Conservation (phyloP, 2,113 vertebrate species). For the Eulemur macaco region DNA sequence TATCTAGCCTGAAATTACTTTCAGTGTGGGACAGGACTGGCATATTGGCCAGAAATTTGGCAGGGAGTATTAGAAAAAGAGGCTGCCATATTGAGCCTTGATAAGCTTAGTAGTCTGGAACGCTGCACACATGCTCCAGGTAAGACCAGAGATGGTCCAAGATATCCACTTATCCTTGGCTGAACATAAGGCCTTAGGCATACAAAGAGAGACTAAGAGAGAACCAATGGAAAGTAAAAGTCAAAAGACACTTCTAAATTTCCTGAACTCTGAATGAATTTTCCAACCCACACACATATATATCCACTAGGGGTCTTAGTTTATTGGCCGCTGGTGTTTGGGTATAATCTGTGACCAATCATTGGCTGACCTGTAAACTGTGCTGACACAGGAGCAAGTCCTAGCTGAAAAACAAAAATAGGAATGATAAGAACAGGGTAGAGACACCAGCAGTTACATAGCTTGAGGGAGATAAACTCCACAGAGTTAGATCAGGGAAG, state of each 20-base stretch:
- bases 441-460: background rate
- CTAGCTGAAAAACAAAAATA: background rate
- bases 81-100: background rate
- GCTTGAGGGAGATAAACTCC: background rate
- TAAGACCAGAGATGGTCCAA: background rate
- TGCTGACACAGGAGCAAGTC: background rate
- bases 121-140: background rate
- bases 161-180: background rate
- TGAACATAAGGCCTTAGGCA: background rate
- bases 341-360: background rate
- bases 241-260: background rate
- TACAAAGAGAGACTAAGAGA: background rate
- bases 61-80: background rate
- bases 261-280: background rate
- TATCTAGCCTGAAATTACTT: background rate
- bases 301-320: background rate
- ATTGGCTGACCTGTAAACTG: background rate
- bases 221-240: background rate
- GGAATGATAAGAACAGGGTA: background rate
- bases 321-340: background rate
- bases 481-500: background rate
- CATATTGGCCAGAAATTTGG: background rate
- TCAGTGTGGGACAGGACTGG: background rate
- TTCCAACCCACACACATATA: background rate
- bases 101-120: conserved; percentile 24